Evolutionary conservation across 1,140 invertebrate genomes (phyloP).

Genomic region (Macrotrachela quadricornifera): DNA sequence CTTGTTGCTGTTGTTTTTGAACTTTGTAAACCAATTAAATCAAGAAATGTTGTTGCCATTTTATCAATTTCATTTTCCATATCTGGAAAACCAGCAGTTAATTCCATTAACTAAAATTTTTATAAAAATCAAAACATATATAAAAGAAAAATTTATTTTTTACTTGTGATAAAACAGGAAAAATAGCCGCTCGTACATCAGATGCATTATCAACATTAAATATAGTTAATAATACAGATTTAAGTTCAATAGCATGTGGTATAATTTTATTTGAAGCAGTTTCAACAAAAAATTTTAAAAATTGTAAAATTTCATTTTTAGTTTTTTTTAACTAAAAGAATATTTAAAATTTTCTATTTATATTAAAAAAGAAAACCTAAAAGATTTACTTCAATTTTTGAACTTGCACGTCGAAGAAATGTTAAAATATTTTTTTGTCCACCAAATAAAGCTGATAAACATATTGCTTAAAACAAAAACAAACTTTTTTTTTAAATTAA

Average conservation of each 20-base stretch:
- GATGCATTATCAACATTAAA: not conserved
- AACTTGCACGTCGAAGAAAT: conserved; percentile 17
- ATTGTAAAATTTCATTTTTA: not conserved
- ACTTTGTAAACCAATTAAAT: too few species aligned
- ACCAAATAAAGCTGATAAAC: conserved; percentile 21
- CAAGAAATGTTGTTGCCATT: too few species aligned
- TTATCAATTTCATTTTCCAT: too few species aligned
- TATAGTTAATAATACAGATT: not conserved
- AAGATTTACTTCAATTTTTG: conserved; percentile 16
- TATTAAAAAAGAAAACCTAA: too few species aligned
- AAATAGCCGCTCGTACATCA: conserved; percentile 2
- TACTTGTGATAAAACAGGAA: conserved; percentile 4
- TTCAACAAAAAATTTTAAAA: not conserved
- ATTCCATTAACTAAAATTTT: too few species aligned
- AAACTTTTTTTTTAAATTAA: too few species aligned
- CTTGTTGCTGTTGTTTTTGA: too few species aligned
- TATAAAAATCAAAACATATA: too few species aligned
- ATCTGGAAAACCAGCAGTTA: too few species aligned
- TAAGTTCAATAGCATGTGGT: not conserved
- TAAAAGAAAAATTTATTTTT: too few species aligned
- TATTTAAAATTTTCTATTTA: too few species aligned
- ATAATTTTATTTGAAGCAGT: conserved; percentile 3
- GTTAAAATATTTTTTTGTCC: conserved; percentile 17
- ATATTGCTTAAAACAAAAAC: conserved; percentile 15
- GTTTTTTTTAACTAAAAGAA: too few species aligned